Evolutionary conservation across 2,888 invertebrate genomes (phyloP).

Genomic region (Cheiracanthium punctorium): DNA sequence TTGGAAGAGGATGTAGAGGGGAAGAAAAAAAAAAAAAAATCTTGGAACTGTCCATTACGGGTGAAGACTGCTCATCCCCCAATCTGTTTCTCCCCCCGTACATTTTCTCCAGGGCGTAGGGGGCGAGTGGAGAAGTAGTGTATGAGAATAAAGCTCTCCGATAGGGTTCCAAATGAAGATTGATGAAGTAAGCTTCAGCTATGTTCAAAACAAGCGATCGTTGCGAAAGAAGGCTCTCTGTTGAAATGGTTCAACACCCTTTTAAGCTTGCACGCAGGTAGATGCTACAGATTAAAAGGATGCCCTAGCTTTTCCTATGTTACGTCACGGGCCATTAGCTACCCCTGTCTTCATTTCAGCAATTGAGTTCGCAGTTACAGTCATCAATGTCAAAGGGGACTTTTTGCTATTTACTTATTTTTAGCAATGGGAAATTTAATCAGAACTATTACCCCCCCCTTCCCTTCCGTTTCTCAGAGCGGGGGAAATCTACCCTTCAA

Average conservation of each 20-base stretch:
- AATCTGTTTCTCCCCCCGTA: background rate
- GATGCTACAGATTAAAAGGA: slow-evolving; percentile 58
- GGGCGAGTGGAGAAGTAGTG: slow-evolving; percentile 40
- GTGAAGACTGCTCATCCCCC: slow-evolving; percentile 57
- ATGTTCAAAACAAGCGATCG: slow-evolving; percentile 60
- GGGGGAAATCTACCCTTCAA: background rate
- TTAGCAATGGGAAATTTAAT: slow-evolving; percentile 10
- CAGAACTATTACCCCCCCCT: background rate
- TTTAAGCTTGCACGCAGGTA: slow-evolving; percentile 40
- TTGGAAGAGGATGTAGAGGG: slow-evolving; percentile 27
- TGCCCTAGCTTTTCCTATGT: slow-evolving; percentile 28
- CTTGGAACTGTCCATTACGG: slow-evolving; percentile 67
- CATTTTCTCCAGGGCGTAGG: slow-evolving; percentile 29
- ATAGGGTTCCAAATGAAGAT: slow-evolving; percentile 67
- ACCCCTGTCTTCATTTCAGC: slow-evolving; percentile 23
- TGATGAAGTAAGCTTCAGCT: slow-evolving; percentile 62
- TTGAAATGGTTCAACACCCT: slow-evolving; percentile 63
- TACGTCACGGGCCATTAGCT: slow-evolving; percentile 38
- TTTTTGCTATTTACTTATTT: slow-evolving; percentile 7
- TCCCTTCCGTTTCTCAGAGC: background rate
- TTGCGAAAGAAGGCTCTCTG: slow-evolving; percentile 25
- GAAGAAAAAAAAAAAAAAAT: too few relatives aligned
- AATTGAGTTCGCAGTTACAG: background rate
- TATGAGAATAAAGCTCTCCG: slow-evolving; percentile 68
- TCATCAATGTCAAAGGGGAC: slow-evolving; percentile 5